Conservation (phyloP, 2,888 invertebrate genomes). For the Machimus atricapillus region DNA sequence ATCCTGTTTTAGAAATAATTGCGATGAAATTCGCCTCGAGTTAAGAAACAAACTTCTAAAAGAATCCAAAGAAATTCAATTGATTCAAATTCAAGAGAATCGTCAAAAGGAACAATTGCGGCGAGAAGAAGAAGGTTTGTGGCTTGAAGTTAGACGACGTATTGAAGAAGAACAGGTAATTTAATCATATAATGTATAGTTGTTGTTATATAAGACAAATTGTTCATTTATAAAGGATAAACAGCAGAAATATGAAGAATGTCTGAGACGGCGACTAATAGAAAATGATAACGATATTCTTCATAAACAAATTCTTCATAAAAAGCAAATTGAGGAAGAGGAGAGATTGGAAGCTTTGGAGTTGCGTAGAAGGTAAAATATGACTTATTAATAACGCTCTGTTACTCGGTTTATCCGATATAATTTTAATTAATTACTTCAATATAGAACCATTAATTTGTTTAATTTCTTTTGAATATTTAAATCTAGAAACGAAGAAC, state of each 20-base stretch:
- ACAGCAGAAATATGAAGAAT: conserved; percentile 20
- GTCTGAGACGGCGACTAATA: conserved; percentile 1
- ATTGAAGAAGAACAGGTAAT: neutral
- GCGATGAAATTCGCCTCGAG: conserved; percentile 38
- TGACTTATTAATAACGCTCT: too few species aligned
- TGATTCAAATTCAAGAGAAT: conserved; percentile 41
- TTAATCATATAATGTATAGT: neutral
- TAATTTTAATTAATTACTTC: neutral
- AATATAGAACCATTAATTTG: neutral
- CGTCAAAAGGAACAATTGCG: neutral
- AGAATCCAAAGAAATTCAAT: conserved; percentile 39
- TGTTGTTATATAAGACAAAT: neutral
- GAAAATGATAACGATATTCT: neutral
- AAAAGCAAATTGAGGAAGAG: neutral
- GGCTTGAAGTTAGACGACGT: neutral
- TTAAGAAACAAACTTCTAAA: conserved; percentile 31
- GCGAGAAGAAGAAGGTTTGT: neutral
- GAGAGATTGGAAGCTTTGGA: neutral
- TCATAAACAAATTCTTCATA: neutral
- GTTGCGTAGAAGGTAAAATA: conserved; percentile 21
- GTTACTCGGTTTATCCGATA: neutral
- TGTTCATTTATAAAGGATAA: neutral
- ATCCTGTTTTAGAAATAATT: conserved; percentile 16
- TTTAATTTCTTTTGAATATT: neutral
- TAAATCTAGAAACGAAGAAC: neutral